Percentiles rank a stretch among this genome's conserved stretches.
Evolutionary conservation across 2,888 invertebrate genomes (phyloP).

Genomic region (Panopea generosa): DNA sequence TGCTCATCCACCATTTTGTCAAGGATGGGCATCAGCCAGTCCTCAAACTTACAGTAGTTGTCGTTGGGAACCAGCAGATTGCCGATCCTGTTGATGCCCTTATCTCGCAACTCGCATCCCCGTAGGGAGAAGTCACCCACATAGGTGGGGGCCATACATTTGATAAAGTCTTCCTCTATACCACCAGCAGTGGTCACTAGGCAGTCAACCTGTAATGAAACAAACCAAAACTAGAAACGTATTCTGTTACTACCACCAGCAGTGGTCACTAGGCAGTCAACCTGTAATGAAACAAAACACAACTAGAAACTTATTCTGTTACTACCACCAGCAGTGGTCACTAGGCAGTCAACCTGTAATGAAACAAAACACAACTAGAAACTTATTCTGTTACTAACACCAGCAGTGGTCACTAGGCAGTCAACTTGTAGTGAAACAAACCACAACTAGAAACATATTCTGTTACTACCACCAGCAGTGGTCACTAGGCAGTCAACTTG

Average conservation of each 20-base stretch:
- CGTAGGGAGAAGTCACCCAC: slow-evolving; percentile 95
- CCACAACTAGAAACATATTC: too few relatives aligned
- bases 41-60: slow-evolving; percentile 99
- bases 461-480: slow-evolving; percentile 98
- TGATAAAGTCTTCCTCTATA: slow-evolving; percentile 99
- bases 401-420: slow-evolving; percentile 98
- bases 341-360: slow-evolving; percentile 94
- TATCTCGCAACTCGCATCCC: slow-evolving; percentile 91
- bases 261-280: slow-evolving; percentile 98
- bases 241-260: slow-evolving; percentile 99
- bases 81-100: slow-evolving; percentile 95
- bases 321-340: slow-evolving; percentile 98
- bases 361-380: neutral
- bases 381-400: too few relatives aligned
- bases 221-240: too few relatives aligned
- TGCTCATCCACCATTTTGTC: slow-evolving; percentile 96
- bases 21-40: slow-evolving; percentile 97
- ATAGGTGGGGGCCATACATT: slow-evolving; percentile 97
- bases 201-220: slow-evolving; percentile 91
- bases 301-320: too few relatives aligned
- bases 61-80: slow-evolving; percentile 99
- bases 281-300: slow-evolving; percentile 85
- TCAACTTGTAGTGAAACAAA: slow-evolving; percentile 89
- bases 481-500: slow-evolving; percentile 98
- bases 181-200: slow-evolving; percentile 99